These are phyloP conservation scores for Apaloderma vittatum DNA, from an alignment of 2,113 vertebrate species.

Conservation along the genomic window DNA sequence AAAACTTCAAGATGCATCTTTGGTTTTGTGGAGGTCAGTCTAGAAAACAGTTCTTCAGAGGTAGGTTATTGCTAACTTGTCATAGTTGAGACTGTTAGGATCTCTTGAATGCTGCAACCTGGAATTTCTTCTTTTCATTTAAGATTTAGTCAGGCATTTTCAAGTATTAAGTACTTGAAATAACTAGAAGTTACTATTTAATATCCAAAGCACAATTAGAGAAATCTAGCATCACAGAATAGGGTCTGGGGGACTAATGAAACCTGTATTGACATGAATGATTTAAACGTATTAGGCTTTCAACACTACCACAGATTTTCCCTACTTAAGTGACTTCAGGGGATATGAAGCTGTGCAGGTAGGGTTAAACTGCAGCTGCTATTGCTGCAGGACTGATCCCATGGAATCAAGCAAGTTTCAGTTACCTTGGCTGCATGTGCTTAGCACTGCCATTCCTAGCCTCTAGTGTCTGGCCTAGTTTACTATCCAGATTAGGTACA, in stretches of 20 bases:
- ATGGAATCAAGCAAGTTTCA: not conserved
- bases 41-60: not conserved
- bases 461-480: not conserved
- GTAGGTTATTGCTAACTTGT: not conserved
- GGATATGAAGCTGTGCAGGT: not conserved
- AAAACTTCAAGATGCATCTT: not conserved
- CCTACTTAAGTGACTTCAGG: not conserved
- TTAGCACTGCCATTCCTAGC: not conserved
- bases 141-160: not conserved
- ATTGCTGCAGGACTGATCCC: not conserved
- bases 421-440: not conserved
- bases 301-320: not conserved
- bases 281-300: not conserved
- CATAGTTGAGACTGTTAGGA: not conserved
- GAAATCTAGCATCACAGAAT: not conserved
- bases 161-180: not conserved
- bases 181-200: not conserved
- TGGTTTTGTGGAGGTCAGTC: not conserved
- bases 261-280: not conserved
- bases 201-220: not conserved
- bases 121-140: not conserved
- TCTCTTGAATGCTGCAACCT: not conserved
- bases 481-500: not conserved
- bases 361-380: not conserved
- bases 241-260: not conserved